Conservation (phyloP, 2,113 vertebrate species). For the Setophaga petechia region DNA sequence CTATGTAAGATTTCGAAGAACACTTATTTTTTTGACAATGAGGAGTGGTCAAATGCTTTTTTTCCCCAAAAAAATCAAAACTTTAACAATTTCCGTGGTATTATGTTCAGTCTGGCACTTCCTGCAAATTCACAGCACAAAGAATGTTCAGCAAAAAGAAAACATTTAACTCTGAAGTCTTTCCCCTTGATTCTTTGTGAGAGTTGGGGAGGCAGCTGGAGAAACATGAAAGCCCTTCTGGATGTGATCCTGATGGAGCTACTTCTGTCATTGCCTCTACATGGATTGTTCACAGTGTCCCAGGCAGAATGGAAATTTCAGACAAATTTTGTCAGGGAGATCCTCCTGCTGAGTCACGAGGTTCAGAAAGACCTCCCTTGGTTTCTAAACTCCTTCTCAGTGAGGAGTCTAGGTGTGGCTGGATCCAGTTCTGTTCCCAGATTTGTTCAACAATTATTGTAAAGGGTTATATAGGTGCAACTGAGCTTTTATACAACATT, state of each 20-base stretch:
- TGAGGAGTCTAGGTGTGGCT: neutral
- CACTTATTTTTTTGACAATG: neutral
- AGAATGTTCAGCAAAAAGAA: neutral
- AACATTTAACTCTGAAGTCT: neutral
- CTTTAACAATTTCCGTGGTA: neutral
- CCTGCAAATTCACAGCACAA: neutral
- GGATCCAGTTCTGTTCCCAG: neutral
- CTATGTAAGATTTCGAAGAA: neutral
- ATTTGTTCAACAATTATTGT: neutral
- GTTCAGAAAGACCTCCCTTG: neutral
- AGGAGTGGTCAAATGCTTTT: neutral
- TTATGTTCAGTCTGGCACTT: neutral
- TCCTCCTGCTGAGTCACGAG: rapidly evolving
- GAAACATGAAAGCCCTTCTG: neutral
- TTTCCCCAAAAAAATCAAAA: neutral
- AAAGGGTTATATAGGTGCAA: neutral
- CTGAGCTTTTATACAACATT: neutral
- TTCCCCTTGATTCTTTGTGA: neutral
- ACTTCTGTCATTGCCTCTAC: neutral
- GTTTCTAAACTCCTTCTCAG: neutral
- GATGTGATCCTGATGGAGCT: neutral
- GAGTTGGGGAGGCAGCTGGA: neutral
- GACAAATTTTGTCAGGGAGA: neutral
- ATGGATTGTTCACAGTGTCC: neutral
- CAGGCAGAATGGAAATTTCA: neutral